Evolutionary conservation across 1,140 invertebrate species (phyloP).

Genomic region (Gonioctena quinquepunctata): DNA sequence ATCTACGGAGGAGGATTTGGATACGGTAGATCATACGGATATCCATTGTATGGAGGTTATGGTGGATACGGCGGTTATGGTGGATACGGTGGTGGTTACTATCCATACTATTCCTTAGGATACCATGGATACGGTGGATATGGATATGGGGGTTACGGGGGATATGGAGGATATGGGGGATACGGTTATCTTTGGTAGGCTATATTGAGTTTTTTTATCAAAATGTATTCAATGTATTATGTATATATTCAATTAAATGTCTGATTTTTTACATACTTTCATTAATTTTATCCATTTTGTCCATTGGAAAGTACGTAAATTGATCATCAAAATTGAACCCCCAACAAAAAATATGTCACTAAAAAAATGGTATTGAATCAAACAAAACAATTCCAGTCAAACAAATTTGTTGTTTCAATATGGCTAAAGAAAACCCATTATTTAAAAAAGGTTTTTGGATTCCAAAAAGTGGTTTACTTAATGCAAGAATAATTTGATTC

Average conservation of each 20-base stretch:
- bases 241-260: constrained; percentile 10
- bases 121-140: constrained; percentile 23
- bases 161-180: neutral
- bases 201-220: neutral
- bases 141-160: neutral
- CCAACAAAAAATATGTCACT: no score
- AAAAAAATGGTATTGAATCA: no score
- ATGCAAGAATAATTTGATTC: no score
- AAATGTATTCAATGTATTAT: neutral
- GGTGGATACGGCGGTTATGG: constrained; percentile 31
- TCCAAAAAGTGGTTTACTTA: no score
- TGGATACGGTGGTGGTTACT: constrained; percentile 23
- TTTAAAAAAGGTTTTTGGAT: no score
- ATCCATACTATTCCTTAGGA: constrained; percentile 12
- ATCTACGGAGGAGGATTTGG: constrained; percentile 37
- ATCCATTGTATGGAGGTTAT: constrained; percentile 16
- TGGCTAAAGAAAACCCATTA: no score
- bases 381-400: no score
- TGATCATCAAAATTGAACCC: no score
- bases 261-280: no score
- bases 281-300: no score
- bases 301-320: no score
- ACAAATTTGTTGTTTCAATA: no score
- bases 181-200: neutral
- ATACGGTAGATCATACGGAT: constrained; percentile 19